These are phyloP conservation scores for Enteromius trimaculatus DNA, from an alignment of 2,797 vertebrate genomes.

Conservation along the genomic window DNA sequence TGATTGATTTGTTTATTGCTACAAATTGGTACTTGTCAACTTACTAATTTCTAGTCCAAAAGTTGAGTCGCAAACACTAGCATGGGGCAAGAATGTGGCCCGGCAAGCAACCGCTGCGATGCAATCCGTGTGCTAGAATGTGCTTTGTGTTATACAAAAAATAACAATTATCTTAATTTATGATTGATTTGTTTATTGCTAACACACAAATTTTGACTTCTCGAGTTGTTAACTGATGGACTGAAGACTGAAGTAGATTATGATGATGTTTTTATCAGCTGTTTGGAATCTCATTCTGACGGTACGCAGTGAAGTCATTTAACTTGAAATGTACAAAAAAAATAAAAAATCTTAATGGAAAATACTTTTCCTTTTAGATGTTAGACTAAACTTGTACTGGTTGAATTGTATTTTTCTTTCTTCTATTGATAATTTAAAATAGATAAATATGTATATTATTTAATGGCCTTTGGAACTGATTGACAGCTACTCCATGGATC, in stretches of 20 bases:
- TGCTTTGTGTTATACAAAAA: no score
- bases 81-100: no score
- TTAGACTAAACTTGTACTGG: not conserved
- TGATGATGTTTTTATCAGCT: not conserved
- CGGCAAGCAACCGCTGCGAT: no score
- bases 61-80: no score
- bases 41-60: no score
- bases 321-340: no score
- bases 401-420: not conserved
- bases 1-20: no score
- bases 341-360: not conserved
- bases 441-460: not conserved
- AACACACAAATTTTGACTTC: no score
- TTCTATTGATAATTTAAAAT: not conserved
- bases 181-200: no score
- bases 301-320: not conserved
- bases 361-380: not conserved
- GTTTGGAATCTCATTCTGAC: not conserved
- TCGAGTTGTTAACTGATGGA: not conserved
- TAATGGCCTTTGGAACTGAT: not conserved
- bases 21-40: no score
- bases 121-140: no score
- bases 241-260: not conserved
- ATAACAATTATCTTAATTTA: no score
- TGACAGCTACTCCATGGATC: slow-evolving; percentile 18